phyloP scores from a whole-genome alignment of 2,113 vertebrate species.

The Budorcas taxicolor region DNA sequence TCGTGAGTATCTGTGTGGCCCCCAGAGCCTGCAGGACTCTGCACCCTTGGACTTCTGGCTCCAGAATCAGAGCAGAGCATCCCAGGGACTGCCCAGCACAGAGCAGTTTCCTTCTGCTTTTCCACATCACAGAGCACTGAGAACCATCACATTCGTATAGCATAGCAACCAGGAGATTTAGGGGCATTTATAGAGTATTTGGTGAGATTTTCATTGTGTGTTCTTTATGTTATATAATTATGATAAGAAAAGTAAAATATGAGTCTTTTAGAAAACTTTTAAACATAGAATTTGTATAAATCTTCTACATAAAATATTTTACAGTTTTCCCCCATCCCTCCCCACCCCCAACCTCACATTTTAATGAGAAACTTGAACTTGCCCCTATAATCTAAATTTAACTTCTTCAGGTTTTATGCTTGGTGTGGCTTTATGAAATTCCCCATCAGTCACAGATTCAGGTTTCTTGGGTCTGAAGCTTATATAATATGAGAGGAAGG shows the following conservation, averaged over 20 bases:
- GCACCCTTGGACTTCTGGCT: not conserved
- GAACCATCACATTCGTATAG: not conserved
- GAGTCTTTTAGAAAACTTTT: not conserved
- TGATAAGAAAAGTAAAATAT: slow-evolving; percentile 20
- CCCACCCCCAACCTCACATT: not conserved
- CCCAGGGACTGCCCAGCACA: rapidly evolving
- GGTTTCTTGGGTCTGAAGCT: not conserved
- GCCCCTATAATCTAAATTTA: not conserved
- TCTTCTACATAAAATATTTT: not conserved
- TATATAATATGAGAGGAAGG: not conserved
- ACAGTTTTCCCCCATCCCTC: not conserved
- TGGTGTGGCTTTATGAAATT: not conserved
- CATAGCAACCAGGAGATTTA: not conserved
- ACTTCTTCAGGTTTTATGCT: not conserved
- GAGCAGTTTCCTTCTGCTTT: too few species aligned
- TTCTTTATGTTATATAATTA: not conserved
- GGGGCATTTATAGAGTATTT: not conserved
- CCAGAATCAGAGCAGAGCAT: not conserved
- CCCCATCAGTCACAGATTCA: not conserved
- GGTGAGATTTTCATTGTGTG: not conserved
- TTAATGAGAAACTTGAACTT: slow-evolving; percentile 34
- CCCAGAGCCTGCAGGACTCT: not conserved
- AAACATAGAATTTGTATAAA: not conserved
- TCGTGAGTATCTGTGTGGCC: not conserved
- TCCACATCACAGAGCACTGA: not conserved